These are phyloP conservation scores for Peromyscus eremicus DNA, from an alignment of 2,797 vertebrate species.

Conservation along the genomic window DNA sequence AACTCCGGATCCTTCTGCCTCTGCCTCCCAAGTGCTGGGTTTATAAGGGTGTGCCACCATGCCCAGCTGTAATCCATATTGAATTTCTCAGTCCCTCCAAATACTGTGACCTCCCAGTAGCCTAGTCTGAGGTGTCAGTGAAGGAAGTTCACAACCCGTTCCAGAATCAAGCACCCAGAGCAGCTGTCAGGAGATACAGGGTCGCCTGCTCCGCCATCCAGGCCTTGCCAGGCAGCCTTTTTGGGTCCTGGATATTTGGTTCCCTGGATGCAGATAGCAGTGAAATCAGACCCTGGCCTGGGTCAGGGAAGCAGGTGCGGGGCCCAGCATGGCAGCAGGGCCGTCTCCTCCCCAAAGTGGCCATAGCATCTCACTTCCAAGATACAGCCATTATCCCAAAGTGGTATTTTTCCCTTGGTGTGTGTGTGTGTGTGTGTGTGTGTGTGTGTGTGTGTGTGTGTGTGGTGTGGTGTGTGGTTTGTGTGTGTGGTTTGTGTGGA, in stretches of 20 bases:
- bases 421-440: background rate
- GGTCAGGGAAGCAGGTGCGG: background rate
- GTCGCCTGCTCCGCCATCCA: background rate
- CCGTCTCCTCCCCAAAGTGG: background rate
- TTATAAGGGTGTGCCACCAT: background rate
- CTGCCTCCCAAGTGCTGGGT: background rate
- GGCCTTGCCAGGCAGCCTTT: background rate
- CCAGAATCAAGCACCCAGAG: background rate
- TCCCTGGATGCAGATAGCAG: background rate
- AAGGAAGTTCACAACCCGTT: background rate
- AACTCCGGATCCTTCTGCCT: background rate
- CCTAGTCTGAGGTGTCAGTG: background rate
- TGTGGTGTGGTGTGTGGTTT: no score
- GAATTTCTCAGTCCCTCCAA: background rate
- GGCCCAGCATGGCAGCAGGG: background rate
- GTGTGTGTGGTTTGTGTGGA: no score
- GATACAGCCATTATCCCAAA: background rate
- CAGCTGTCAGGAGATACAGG: slow-evolving; percentile 1
- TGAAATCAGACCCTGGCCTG: background rate
- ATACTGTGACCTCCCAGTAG: background rate
- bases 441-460: no score
- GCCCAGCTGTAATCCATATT: background rate
- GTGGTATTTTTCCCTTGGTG: background rate
- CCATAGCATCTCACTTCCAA: background rate
- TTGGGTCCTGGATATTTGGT: background rate